Evolutionary conservation across 1,140 invertebrate species (phyloP).

Genomic region (Caenorhabditis inopinata): DNA sequence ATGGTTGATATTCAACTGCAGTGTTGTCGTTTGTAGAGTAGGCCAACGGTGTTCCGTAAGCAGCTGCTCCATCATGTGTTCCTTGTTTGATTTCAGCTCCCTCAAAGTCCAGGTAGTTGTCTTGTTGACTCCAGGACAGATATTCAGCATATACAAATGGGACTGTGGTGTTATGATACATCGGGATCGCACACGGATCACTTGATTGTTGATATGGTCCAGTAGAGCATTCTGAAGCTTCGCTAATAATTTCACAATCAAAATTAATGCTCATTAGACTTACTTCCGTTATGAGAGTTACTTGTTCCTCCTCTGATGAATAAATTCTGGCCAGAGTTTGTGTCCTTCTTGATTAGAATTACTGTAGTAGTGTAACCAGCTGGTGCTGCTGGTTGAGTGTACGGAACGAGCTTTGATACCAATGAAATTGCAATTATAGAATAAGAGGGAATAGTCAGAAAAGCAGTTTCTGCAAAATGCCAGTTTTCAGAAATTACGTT

Average conservation of each 20-base stretch:
- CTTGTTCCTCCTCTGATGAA: slow-evolving; percentile 69
- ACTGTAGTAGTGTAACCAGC: slow-evolving; percentile 65
- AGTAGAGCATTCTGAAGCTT: slow-evolving; percentile 52
- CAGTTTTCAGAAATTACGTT: too few relatives aligned
- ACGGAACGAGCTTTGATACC: slow-evolving; percentile 45
- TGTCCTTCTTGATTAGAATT: slow-evolving; percentile 67
- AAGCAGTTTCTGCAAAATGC: slow-evolving; percentile 21
- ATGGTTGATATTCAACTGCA: slow-evolving; percentile 65
- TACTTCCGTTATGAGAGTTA: slow-evolving; percentile 26
- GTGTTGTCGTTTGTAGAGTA: slow-evolving; percentile 67
- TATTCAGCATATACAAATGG: slow-evolving; percentile 66
- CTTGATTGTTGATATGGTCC: slow-evolving; percentile 50
- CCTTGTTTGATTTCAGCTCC: slow-evolving; percentile 68
- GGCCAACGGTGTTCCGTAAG: slow-evolving; percentile 67
- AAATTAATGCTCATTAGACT: too few relatives aligned
- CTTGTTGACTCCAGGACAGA: slow-evolving; percentile 67
- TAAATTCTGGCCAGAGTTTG: slow-evolving; percentile 68
- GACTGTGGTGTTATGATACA: slow-evolving; percentile 66
- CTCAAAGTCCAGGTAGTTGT: slow-evolving; percentile 68
- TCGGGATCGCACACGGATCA: slow-evolving; percentile 65
- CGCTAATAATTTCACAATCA: too few relatives aligned
- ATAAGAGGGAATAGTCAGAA: slow-evolving; percentile 46
- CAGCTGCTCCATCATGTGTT: slow-evolving; percentile 57
- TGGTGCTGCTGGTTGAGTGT: slow-evolving; percentile 44
- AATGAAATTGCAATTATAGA: slow-evolving; percentile 58